Percentiles rank a stretch among this genome's conserved stretches.
phyloP scores from a whole-genome alignment of 2,113 vertebrate genomes.

The Perca schrenkii region DNA sequence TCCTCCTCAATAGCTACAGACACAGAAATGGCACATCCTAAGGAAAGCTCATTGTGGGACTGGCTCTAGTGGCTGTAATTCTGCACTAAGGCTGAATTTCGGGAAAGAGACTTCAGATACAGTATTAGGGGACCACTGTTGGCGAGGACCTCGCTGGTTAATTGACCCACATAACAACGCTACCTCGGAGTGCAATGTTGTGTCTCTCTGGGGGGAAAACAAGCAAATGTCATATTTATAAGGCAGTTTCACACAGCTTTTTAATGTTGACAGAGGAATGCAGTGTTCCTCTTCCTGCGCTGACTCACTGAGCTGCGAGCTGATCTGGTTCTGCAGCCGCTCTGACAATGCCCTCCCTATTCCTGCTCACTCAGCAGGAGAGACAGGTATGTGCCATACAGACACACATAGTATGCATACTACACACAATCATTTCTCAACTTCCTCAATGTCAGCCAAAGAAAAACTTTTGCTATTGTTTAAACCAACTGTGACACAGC shows the following conservation, averaged over 20 bases:
- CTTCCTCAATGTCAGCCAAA: not conserved
- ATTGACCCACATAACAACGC: constrained; percentile 4
- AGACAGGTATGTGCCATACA: constrained; percentile 26
- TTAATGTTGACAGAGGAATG: constrained; percentile 29
- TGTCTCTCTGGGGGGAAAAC: not conserved
- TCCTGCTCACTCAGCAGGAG: constrained; percentile 58
- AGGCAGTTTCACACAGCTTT: not conserved
- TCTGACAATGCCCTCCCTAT: constrained; percentile 49
- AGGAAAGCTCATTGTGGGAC: no score
- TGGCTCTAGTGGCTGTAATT: no score
- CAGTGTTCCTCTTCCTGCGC: not conserved
- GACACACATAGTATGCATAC: not conserved
- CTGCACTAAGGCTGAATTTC: no score
- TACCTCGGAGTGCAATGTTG: not conserved
- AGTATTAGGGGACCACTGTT: no score
- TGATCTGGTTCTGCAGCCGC: constrained; percentile 53
- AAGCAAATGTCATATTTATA: not conserved
- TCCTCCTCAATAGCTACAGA: no score
- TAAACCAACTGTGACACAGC: not conserved
- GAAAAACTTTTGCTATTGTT: not conserved
- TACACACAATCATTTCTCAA: not conserved
- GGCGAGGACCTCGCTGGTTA: not conserved
- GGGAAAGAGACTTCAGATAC: no score
- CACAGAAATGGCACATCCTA: no score
- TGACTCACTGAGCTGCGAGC: constrained; percentile 22